Conservation (phyloP, 2,113 vertebrate genomes). For the Lepus americanus region DNA sequence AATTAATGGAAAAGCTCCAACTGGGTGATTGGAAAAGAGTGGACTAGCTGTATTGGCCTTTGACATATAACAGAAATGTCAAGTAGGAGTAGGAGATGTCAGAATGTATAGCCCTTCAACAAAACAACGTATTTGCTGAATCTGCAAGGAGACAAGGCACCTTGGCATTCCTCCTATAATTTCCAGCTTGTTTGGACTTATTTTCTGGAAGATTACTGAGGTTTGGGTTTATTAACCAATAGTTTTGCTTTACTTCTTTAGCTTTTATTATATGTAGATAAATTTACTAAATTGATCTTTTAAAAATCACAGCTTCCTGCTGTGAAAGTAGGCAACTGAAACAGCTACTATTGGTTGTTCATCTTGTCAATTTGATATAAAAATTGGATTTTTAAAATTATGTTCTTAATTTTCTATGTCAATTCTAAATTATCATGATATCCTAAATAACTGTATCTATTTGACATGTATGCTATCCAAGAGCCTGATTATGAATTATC, state of each 20-base stretch:
- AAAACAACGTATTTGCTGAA: slow-evolving; percentile 29
- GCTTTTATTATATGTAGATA: neutral
- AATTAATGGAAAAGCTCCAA: slow-evolving; percentile 21
- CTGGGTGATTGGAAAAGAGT: neutral
- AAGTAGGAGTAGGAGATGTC: slow-evolving; percentile 1
- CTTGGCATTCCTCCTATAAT: neutral
- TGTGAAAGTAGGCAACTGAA: neutral
- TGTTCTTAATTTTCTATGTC: neutral
- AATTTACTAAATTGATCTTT: neutral
- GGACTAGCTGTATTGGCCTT: slow-evolving; percentile 37
- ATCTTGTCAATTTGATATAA: neutral
- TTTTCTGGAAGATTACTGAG: slow-evolving; percentile 19
- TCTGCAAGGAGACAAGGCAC: neutral
- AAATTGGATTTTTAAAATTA: slow-evolving; percentile 27
- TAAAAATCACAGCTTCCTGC: neutral
- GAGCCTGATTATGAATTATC: neutral
- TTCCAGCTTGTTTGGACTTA: neutral
- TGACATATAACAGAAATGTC: neutral
- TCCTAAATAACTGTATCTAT: neutral
- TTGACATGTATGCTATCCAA: neutral
- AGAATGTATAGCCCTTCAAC: slow-evolving; percentile 40
- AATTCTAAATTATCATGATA: neutral
- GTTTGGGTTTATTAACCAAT: neutral
- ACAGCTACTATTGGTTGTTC: neutral
- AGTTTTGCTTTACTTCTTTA: neutral